Evolutionary conservation across 2,797 vertebrate genomes (phyloP), one percentile per base, ranked within the genome.

Genomic region (Ispidina lecontei): DNA sequence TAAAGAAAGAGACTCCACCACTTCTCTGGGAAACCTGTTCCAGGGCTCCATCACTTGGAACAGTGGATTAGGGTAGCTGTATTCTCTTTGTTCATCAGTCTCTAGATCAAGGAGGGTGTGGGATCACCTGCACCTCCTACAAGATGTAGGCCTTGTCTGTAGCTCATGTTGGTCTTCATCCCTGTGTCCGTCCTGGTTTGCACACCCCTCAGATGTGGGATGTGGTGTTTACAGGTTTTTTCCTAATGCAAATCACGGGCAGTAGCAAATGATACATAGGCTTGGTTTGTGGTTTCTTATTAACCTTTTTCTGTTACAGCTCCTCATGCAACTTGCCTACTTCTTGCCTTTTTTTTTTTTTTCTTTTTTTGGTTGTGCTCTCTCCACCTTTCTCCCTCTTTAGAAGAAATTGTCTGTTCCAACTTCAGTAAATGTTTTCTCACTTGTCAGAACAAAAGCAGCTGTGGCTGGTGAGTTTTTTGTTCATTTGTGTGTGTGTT

Each of bases 381-480:
- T 89, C 31, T 89, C 43, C 29, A 91, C 54, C 70, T 91, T 62
- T 71, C 16, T 44, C 41, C 76, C 47, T 60, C 17, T 74, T 77
- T 35, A 28, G 73, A 86, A 86, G 73, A 67, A 88, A 14, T 86
- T 88, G 52, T 65, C 76, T 62, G 58, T 62, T 90, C 43, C 0
- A 7, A 29, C 69, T 95, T 69, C 58, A 74, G 81, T 85, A 87
- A 85, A 80, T 56, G 35, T 91, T 94, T 93, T 89, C 82, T 93
- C 10, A 3, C 76, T 92, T 89, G 67, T 88, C 75, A 91, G 81
- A 89, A 87, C 58, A 87, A 87, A 90, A 87, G 46, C 65, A 83
- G 74, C 72, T 65, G 92, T 90, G 43, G 37, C 51, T 6, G 22
- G 29, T 83, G 58, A 12, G 21, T 54, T 68, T 91, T 92, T 75